Base-by-base conservation (phyloP, 2,113 vertebrate species). In the Carassius gibelio region DNA sequence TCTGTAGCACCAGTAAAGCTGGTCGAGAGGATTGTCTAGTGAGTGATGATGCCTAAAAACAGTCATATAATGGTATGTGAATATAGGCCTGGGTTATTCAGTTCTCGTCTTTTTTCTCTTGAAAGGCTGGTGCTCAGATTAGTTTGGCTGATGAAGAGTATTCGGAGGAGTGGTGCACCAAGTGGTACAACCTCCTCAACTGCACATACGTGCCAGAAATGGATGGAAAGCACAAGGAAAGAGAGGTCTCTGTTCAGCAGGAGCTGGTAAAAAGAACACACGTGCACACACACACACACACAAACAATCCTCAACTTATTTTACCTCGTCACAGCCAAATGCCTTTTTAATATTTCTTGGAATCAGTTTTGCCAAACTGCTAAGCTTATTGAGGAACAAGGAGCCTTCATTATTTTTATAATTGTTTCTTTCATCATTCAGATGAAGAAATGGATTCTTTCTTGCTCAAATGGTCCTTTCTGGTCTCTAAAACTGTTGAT, bases 171-270 rank as follows among this genome's bases (percentile, higher is more conserved):
- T 93, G 95, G 89, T 93, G 94, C 79, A 95, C 94, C 6, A 95
- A 94, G 82, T 99, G 97, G 96, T 99, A 97, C 92, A 99, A 99
- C 92, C 96, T 99, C 71, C 96, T 99, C 83, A 96, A 94, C 90
- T 95, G 94, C 8, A 93, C 94, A 90, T 95, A 95, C 90, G 92
- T 96, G 89, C 92, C 96, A 66, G 94, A 96, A 68, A 93, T 95
- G 88, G 92, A 79, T 86, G 90, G 84, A 90, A 95, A 95, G 91
- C 93, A 93, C 74, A 92, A 87, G 48, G 91, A 91, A 71, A n/a
- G 90, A 61, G 88, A 90, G 83, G 84, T 84, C 75, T 75, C 88
- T 68, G 86, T 85, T 69, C 84, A 90, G 68, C 91, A 93, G 38
- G 92, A 91, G 87, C 87, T 87, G 90, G 95, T 96, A 90, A 94